Evolutionary conservation across 2,113 vertebrate species (phyloP), one percentile per base, ranked within the genome.

Genomic region (Podilymbus podiceps): DNA sequence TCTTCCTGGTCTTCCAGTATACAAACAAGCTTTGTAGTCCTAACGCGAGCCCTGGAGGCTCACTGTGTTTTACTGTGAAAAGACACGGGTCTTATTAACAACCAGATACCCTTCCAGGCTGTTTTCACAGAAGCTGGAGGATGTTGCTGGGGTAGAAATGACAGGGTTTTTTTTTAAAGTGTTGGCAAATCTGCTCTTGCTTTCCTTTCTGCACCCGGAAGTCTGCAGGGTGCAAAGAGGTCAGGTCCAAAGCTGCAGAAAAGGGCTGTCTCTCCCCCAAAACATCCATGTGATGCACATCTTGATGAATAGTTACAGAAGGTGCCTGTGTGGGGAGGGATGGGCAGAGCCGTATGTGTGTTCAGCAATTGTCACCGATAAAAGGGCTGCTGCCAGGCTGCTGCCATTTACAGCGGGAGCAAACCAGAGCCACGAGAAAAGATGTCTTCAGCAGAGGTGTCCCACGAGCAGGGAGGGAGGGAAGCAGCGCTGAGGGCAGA

Each of bases 261-360:
- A 8, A n/a, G 73, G 35, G 74, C 62, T 31, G 62, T 56, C 21
- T 68, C 56, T 16, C 5, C 12, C 52, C 11, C 0, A 0, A 5
- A 4, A 12, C 4, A 12, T 2, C 27, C 0, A 0, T n/a, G 69
- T 1, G 40, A 3, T 6, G 20, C 40, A 11, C 7, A 5, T 25
- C 47, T 9, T 1, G 0, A 38, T 5, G 68, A 44, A 28, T 1
- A 28, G 22, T 27, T 42, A 2, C 0, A 0, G 30, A 72, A 13
- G 24, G 49, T 42, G 38, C 13, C 50, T 30, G 7, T 1, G 20
- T 11, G 22, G n/a, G 44, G 46, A 5, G 15, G 47, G n/a, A 14
- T 2, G 7, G 58, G 30, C 62, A 56, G 66, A 25, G 71, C 56
- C 8, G 1, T 40, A 3, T 2, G 1, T 11, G 35, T 35, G 42